Conservation (phyloP, 2,888 invertebrate genomes). For the Zaprionus bogoriensis region DNA sequence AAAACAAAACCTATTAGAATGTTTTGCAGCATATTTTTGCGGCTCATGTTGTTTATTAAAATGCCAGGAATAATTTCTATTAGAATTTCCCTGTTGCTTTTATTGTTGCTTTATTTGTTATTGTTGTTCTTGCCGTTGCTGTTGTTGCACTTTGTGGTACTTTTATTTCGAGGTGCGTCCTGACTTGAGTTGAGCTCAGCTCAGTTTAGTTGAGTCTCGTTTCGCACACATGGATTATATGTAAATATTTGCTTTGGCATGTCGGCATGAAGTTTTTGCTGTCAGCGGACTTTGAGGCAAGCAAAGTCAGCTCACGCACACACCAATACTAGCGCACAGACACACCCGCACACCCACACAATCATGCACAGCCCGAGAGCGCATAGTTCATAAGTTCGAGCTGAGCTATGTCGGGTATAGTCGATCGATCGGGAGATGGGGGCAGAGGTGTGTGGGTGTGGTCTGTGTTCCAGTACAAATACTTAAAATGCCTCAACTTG, state of each 20-base stretch:
- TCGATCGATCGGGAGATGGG: constrained; percentile 1
- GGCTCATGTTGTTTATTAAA: constrained; percentile 66
- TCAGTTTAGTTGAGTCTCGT: constrained; percentile 17
- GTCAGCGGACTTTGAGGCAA: constrained; percentile 43
- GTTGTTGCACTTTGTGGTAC: constrained; percentile 12
- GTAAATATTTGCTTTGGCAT: constrained; percentile 73
- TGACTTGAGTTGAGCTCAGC: constrained; percentile 31
- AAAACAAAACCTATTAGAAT: constrained; percentile 43
- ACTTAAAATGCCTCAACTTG: constrained; percentile 47
- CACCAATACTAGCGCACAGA: constrained; percentile 3
- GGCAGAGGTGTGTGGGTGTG: not conserved
- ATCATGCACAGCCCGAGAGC: not conserved
- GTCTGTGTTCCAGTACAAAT: constrained; percentile 31
- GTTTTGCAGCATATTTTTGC: constrained; percentile 37
- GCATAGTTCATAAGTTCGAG: constrained; percentile 26
- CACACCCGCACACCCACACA: constrained; percentile 33
- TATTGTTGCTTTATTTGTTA: constrained; percentile 16
- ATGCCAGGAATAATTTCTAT: constrained; percentile 68
- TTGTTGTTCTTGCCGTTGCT: constrained; percentile 7
- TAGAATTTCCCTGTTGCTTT: constrained; percentile 39
- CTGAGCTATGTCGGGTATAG: constrained; percentile 15
- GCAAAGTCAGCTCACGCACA: constrained; percentile 39
- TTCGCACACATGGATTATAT: constrained; percentile 56
- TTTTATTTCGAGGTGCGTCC: constrained; percentile 45
- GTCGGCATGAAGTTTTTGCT: constrained; percentile 65